Evolutionary conservation across 1,140 invertebrate genomes (phyloP), one percentile per base, ranked within the genome.

Genomic region (Parapsyche elsis): DNA sequence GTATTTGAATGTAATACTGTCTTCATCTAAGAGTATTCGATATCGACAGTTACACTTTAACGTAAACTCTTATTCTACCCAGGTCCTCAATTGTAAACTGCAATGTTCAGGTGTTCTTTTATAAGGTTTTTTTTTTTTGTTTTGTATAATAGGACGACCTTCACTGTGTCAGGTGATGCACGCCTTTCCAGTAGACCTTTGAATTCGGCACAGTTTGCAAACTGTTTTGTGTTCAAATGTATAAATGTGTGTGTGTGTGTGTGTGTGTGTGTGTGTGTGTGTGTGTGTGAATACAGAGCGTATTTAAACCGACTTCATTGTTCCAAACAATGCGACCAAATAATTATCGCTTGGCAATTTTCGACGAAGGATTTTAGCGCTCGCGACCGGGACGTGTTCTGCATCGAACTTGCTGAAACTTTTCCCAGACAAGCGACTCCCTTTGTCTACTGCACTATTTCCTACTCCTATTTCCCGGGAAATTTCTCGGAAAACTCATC

Each of bases 311-410:
- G 30, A 53, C 12, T 16, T 71, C 71, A 73, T 73, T 73, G 71
- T 73, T 46, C 38, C 9, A 19, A 73, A 73, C 38, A 46, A 46
- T 38, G 21, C 16, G 1, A 16, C 38, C 71, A 73, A 73, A 73
- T 73, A 73, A 73, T 73, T 73, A 73, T 73, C 71, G 71, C 71
- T 5, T 2, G 10, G 45, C 14, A 73, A 73, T 71, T 71, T 71
- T 71, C 67, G 67, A 45, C 67, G 1, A 7, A 38, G 67, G 26
- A 49, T 73, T 73, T 73, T 73, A 67, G 64, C 16, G 49, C 49
- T 26, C 61, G 19, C 53, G 19, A 26, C 14, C 71, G 21, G 64
- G 71, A 73, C 45, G 71, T 73, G 45, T 73, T 73, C 71, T 49
- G 71, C 71, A 73, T 73, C 45, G 38, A 73, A 73, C 38, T 73